phyloP scores from a whole-genome alignment of 2,113 vertebrate species.

The Eptesicus fuscus region DNA sequence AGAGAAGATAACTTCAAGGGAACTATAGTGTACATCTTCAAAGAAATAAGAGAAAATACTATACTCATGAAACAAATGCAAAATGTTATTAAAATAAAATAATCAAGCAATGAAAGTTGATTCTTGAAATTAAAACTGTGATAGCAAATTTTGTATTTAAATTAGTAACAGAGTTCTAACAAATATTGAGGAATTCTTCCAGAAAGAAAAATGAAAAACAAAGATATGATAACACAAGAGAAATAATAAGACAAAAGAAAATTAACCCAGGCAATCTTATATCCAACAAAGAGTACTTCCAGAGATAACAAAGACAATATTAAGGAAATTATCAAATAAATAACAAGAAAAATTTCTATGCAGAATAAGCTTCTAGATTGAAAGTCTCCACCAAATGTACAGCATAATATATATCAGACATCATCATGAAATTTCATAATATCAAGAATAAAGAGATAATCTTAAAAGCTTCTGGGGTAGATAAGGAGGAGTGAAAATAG shows the following conservation, averaged over 20 bases:
- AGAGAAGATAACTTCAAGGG: conserved; percentile 14
- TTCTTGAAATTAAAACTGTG: conserved; percentile 6
- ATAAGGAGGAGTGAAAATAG: background rate
- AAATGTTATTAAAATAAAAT: conserved; percentile 14
- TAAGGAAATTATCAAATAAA: conserved; percentile 33
- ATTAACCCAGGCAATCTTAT: background rate
- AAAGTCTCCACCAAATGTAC: background rate
- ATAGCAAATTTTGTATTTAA: background rate
- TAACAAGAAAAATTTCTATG: background rate
- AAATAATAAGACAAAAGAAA: conserved; percentile 40
- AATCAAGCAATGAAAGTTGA: background rate
- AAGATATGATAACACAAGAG: background rate
- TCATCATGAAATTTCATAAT: background rate
- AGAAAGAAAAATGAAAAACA: background rate
- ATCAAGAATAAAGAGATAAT: conserved; percentile 7
- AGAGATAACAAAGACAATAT: background rate
- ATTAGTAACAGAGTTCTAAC: background rate
- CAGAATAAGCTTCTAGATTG: background rate
- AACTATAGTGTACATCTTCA: background rate
- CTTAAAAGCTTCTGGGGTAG: background rate
- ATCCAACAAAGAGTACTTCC: background rate
- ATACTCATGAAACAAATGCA: background rate
- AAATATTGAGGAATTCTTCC: background rate
- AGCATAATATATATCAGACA: background rate
- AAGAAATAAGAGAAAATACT: conserved; percentile 5